A percentile compares a stretch with the other conserved stretches of the same genome.
phyloP scores from a whole-genome alignment of 2,888 invertebrate species.

The Agriopis leucophaearia region DNA sequence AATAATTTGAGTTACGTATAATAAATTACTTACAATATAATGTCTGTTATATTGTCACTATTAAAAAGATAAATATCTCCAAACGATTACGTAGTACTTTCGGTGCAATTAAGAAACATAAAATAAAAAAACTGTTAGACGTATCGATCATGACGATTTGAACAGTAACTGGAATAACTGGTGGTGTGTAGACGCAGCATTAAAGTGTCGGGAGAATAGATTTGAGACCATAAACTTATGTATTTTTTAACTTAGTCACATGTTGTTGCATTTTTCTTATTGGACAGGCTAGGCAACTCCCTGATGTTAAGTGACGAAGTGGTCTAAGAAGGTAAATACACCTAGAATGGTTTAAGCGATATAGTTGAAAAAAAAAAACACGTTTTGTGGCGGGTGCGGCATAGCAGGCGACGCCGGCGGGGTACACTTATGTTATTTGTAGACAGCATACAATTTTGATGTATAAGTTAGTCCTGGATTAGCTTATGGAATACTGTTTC shows the following conservation, averaged over 20 bases:
- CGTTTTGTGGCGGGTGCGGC: too few relatives aligned
- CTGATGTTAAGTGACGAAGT: too few relatives aligned
- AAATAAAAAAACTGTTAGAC: conserved; percentile 41
- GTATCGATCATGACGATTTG: conserved; percentile 30
- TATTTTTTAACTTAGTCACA: too few relatives aligned
- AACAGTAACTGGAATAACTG: conserved; percentile 32
- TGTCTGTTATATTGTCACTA: conserved; percentile 47
- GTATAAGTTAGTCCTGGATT: too few relatives aligned
- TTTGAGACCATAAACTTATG: conserved; percentile 5
- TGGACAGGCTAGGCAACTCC: conserved; percentile 29
- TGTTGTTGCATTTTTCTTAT: conserved; percentile 42
- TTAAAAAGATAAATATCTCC: conserved; percentile 49
- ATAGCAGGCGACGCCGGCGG: too few relatives aligned
- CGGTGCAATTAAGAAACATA: conserved; percentile 50
- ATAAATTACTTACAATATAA: conserved; percentile 45
- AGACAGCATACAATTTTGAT: too few relatives aligned
- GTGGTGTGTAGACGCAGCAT: conserved; percentile 22
- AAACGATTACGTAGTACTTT: conserved; percentile 40
- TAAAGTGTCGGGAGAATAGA: conserved; percentile 7
- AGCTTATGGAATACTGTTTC: too few relatives aligned
- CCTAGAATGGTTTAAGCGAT: too few relatives aligned
- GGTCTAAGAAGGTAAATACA: too few relatives aligned
- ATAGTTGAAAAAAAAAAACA: too few relatives aligned
- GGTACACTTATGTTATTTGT: too few relatives aligned
- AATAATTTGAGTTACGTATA: conserved; percentile 44